Evolutionary conservation across 2,888 invertebrate species (phyloP).

Genomic region (Eupeodes luniger): DNA sequence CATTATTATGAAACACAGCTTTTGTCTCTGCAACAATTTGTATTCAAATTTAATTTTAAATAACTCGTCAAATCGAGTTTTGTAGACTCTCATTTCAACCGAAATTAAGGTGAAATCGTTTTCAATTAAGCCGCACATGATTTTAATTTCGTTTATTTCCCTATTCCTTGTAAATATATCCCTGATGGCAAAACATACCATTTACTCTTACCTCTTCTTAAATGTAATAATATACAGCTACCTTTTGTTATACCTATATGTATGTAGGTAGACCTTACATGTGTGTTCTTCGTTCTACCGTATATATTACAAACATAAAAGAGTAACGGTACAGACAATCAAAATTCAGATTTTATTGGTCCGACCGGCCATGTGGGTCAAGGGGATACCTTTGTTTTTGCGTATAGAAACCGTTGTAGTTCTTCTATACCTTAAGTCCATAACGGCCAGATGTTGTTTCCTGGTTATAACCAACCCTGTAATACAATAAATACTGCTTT

Average conservation of each 20-base stretch:
- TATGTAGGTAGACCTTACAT: neutral
- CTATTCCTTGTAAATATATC: conserved; percentile 4
- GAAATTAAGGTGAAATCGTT: conserved; percentile 62
- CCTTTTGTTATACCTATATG: conserved; percentile 9
- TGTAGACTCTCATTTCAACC: neutral
- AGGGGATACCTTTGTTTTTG: conserved; percentile 53
- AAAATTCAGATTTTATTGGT: conserved; percentile 74
- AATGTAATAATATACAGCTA: conserved; percentile 31
- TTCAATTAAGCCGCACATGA: conserved; percentile 66
- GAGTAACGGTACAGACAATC: conserved; percentile 63
- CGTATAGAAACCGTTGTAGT: conserved; percentile 6
- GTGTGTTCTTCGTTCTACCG: neutral
- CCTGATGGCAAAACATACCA: conserved; percentile 11
- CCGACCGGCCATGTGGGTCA: conserved; percentile 68
- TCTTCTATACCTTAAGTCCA: conserved; percentile 50
- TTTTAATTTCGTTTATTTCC: conserved; percentile 64
- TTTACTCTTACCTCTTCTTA: conserved; percentile 59
- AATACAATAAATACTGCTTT: conserved; percentile 62
- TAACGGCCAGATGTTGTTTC: conserved; percentile 76
- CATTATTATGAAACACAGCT: too few species aligned
- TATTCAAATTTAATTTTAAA: conserved; percentile 15
- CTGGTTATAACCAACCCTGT: conserved; percentile 54
- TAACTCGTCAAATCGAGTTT: conserved; percentile 3
- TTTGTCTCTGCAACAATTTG: neutral
- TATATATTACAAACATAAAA: conserved; percentile 24